Evolutionary conservation across 2,888 invertebrate genomes (phyloP).

Genomic region (Stramonita haemastoma): DNA sequence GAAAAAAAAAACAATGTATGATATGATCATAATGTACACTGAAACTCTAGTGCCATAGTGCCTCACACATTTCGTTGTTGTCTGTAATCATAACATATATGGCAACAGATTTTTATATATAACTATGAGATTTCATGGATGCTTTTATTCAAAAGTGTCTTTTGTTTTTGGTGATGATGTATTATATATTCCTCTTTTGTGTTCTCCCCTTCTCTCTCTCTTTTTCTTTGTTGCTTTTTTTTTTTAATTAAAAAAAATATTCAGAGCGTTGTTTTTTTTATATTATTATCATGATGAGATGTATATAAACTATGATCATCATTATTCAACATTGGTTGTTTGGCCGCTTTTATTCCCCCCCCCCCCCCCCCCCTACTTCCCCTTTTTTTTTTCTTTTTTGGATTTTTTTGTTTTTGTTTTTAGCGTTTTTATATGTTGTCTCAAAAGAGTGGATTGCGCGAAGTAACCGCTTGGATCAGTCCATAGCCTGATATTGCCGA

Average conservation of each 20-base stretch:
- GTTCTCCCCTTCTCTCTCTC: neutral
- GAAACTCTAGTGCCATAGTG: conserved; percentile 43
- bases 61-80: conserved; percentile 39
- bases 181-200: neutral
- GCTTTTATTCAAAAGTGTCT: conserved; percentile 31
- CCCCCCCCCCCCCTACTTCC: neutral
- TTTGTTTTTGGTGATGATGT: conserved; percentile 18
- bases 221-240: neutral
- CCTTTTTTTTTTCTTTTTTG: neutral
- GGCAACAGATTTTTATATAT: conserved; percentile 40
- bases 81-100: conserved; percentile 27
- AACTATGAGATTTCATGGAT: conserved; percentile 33
- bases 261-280: neutral
- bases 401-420: neutral
- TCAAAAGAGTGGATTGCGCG: neutral
- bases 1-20: neutral
- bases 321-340: neutral
- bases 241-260: neutral
- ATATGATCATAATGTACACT: neutral
- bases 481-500: neutral
- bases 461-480: neutral
- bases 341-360: neutral
- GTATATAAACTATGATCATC: neutral
- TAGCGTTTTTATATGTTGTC: neutral
- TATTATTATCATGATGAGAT: conserved; percentile 4